Evolutionary conservation across 2,113 vertebrate genomes (phyloP).

Genomic region (Hiodon alosoides): DNA sequence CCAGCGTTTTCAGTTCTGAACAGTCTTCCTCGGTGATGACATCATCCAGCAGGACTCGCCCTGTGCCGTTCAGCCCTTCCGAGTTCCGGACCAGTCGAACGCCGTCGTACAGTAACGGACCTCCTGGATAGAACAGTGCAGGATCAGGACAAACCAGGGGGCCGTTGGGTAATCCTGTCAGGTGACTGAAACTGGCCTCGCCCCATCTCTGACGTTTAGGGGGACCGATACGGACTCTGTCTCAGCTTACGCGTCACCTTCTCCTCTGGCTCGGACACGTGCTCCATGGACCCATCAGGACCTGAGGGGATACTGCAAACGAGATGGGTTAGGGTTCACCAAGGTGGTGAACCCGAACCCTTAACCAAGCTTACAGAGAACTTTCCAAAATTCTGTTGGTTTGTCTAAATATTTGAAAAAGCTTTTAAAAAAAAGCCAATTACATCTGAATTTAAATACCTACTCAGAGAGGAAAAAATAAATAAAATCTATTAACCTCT

Average conservation of each 20-base stretch:
- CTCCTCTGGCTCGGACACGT: conserved; percentile 69
- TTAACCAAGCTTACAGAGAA: neutral
- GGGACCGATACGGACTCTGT: conserved; percentile 68
- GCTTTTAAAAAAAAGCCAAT: too few relatives aligned
- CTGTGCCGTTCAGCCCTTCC: conserved; percentile 77
- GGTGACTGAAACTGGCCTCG: too few relatives aligned
- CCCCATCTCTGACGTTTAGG: neutral
- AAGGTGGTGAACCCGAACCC: neutral
- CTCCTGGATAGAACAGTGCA: conserved; percentile 61
- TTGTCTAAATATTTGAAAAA: too few relatives aligned
- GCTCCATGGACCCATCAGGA: conserved; percentile 65
- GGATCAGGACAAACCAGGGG: too few relatives aligned
- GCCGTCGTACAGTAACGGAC: conserved; percentile 72
- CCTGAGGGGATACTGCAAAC: conserved; percentile 72
- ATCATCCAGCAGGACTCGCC: conserved; percentile 82
- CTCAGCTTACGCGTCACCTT: conserved; percentile 61
- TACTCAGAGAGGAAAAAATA: neutral
- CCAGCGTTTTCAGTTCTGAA: conserved; percentile 72
- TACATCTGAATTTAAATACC: neutral
- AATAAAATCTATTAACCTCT: conserved; percentile 58
- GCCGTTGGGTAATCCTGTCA: too few relatives aligned
- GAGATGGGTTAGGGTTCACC: too few relatives aligned
- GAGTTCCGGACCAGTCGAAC: conserved; percentile 85
- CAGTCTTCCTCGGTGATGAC: conserved; percentile 85
- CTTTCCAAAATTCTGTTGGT: too few relatives aligned